Evolutionary conservation across 2,797 vertebrate genomes (phyloP).

Genomic region (Lithobates pipiens): DNA sequence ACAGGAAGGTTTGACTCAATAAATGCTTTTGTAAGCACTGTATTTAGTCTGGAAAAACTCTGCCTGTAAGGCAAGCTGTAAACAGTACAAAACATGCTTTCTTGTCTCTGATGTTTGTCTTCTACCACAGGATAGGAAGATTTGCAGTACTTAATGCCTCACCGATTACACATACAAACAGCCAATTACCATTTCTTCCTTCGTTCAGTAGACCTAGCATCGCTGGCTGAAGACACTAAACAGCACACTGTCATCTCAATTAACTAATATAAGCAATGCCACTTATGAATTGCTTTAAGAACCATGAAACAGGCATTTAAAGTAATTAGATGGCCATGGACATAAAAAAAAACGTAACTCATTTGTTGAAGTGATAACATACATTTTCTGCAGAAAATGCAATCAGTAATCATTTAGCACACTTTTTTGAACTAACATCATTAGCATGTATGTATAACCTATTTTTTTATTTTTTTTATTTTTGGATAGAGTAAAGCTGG

Average conservation of each 20-base stretch:
- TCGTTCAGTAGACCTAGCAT: conserved; percentile 25
- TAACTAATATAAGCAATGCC: conserved; percentile 10
- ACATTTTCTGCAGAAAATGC: not conserved
- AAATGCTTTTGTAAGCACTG: conserved; percentile 16
- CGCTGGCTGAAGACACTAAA: not conserved
- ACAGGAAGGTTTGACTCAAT: conserved; percentile 42
- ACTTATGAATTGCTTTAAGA: conserved; percentile 14
- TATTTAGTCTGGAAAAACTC: conserved; percentile 25
- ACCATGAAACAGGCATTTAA: conserved; percentile 19
- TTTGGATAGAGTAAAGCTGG: too few species aligned
- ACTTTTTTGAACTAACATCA: too few species aligned
- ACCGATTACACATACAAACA: not conserved
- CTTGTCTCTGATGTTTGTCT: not conserved
- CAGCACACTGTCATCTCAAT: conserved; percentile 18
- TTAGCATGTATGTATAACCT: too few species aligned
- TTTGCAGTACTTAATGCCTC: not conserved
- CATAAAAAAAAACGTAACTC: conserved; percentile 22
- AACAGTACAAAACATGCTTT: conserved; percentile 12
- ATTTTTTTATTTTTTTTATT: too few species aligned
- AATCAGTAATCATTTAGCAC: not conserved
- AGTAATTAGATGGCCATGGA: conserved; percentile 19
- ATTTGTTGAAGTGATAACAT: conserved; percentile 50
- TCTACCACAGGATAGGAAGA: not conserved
- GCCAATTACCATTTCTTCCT: not conserved
- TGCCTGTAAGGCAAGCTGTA: conserved; percentile 11